These are phyloP conservation scores for Caiman crocodilus DNA, from an alignment of 2,797 vertebrate species.

Conservation along the genomic window DNA sequence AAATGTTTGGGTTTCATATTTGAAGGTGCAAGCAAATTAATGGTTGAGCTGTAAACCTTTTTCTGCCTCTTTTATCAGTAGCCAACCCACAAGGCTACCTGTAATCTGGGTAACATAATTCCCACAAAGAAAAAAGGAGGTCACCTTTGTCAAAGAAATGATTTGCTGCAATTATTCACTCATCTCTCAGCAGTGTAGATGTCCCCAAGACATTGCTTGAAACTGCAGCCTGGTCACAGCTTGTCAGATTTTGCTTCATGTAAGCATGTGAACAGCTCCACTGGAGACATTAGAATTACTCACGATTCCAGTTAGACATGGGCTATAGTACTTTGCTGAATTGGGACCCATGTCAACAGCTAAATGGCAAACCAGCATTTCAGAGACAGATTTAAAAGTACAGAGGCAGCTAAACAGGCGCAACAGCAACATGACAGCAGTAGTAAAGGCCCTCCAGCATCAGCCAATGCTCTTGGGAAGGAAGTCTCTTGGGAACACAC, in stretches of 20 bases:
- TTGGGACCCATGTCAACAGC: not conserved
- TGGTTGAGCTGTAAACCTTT: too few species aligned
- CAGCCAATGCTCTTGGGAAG: not conserved
- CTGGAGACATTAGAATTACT: rapidly evolving
- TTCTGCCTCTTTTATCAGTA: too few species aligned
- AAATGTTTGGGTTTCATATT: too few species aligned
- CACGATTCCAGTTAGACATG: not conserved
- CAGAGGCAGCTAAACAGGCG: not conserved
- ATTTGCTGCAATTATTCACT: not conserved
- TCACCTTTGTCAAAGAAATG: not conserved
- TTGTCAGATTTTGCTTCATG: not conserved
- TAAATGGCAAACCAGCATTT: not conserved
- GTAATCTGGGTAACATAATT: not conserved
- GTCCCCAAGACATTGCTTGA: rapidly evolving
- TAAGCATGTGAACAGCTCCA: rapidly evolving
- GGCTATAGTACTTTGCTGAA: not conserved
- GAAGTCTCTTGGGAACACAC: too few species aligned
- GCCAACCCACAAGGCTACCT: not conserved
- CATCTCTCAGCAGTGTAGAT: not conserved
- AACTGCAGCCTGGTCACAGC: not conserved
- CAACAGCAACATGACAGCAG: not conserved
- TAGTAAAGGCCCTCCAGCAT: not conserved
- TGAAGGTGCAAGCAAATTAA: too few species aligned
- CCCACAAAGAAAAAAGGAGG: not conserved
- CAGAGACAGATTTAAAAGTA: not conserved